Base-by-base conservation (phyloP, 2,113 vertebrate species). In the Chionomys nivalis region DNA sequence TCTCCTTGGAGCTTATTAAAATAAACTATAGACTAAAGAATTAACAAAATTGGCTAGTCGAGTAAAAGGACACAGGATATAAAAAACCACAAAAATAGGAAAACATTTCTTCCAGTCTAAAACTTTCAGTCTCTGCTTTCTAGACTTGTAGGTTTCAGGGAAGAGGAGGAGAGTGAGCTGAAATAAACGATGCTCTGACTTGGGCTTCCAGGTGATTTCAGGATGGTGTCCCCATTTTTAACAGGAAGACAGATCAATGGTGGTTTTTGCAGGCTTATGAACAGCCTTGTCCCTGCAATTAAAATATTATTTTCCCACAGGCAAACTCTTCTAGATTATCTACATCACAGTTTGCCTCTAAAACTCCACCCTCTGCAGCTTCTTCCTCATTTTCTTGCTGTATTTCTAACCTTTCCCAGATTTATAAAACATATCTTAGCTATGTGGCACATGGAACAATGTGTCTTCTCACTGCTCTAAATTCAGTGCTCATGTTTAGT, bases 401-500 rank as follows among this genome's bases (percentile, higher is more conserved):
- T 42, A 31, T 94, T 96, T n/a, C 24, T 70, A 96, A 95, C 13
- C 5, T 83, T 91, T 92, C 72, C 31, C 42, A 39, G 85, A 66
- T 93, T 94, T 95, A 42, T 12, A 49, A 75, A 52, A 63, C 21
- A 44, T 2, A 75, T 75, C 26, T 73, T 88, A 86, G 58, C 4
- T 90, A 21, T 58, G 87, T 86, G 88, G 33, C 86, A 90, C 72
- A 68, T 92, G 28, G 94, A 91, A 93, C 70, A 90, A 36, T 12
- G 10, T 77, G 86, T 93, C 24, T 94, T 28, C 31, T 16, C 73
- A 87, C 23, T 89, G 13, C 16, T 77, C 58, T 93, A 81, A 93
- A 92, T 94, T 66, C 58, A 92, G 14, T 28, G 55, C 17, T 93
- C 26, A 73, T 39, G 72, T 87, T 95, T 72, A 58, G 23, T 81